These are phyloP conservation scores for Hippopotamyrus pictus DNA, from an alignment of 2,797 vertebrate species.

Conservation along the genomic window DNA sequence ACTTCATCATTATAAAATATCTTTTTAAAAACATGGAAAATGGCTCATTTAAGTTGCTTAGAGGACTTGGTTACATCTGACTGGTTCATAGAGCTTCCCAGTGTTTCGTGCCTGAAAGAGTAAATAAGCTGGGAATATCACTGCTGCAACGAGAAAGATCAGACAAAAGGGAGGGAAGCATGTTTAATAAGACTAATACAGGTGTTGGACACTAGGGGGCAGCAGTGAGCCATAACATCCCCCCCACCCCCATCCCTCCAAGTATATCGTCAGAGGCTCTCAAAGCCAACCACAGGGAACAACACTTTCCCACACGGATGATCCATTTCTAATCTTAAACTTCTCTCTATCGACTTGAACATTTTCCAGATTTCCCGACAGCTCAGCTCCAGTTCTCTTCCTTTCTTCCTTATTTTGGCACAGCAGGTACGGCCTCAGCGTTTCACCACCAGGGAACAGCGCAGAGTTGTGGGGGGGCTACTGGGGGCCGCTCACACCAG, in stretches of 20 bases:
- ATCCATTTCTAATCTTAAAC: background rate
- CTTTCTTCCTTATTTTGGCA: background rate
- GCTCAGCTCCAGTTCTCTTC: background rate
- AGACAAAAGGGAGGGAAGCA: background rate
- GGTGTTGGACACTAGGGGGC: conserved; percentile 6
- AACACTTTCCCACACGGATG: background rate
- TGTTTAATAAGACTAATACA: background rate
- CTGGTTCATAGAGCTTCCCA: background rate
- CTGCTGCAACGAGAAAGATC: background rate
- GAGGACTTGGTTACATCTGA: background rate
- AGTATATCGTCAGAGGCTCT: background rate
- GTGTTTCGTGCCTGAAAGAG: background rate
- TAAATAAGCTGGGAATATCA: background rate
- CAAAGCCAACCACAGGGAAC: background rate
- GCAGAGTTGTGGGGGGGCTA: background rate
- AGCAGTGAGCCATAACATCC: background rate
- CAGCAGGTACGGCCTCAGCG: background rate
- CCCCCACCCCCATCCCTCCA: background rate
- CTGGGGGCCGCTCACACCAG: background rate
- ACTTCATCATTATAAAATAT: background rate
- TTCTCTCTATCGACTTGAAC: background rate
- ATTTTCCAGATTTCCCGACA: background rate
- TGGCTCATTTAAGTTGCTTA: background rate
- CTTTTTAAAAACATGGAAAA: background rate
- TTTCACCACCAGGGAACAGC: background rate